These are phyloP conservation scores for Orchesellides sinensis DNA, from an alignment of 2,888 invertebrate genomes.

Conservation along the genomic window DNA sequence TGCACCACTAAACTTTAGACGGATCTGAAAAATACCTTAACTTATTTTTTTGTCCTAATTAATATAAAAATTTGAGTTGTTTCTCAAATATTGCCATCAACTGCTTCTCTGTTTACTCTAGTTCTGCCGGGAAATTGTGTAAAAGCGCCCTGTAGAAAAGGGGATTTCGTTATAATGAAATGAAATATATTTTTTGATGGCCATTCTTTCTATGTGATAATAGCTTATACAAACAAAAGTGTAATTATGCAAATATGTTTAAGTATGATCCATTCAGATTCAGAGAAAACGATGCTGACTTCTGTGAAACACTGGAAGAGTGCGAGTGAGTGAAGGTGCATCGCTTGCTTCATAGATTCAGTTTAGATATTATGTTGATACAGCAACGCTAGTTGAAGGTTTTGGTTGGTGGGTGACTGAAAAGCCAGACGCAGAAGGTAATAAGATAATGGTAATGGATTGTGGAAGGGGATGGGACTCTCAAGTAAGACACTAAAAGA, in stretches of 20 bases:
- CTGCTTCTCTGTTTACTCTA: too few relatives aligned
- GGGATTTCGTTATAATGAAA: too few relatives aligned
- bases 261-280: conserved; percentile 19
- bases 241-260: conserved; percentile 35
- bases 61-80: too few relatives aligned
- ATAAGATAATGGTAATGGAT: conserved; percentile 70
- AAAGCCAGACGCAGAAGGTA: conserved; percentile 55
- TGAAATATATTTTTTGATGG: too few relatives aligned
- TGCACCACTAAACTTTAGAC: too few relatives aligned
- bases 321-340: conserved; percentile 43
- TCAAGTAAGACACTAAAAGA: conserved; percentile 61
- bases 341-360: not conserved
- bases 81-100: too few relatives aligned
- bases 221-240: conserved; percentile 38
- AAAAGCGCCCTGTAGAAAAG: too few relatives aligned
- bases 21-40: too few relatives aligned
- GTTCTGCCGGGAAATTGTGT: too few relatives aligned
- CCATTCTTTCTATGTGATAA: conserved; percentile 31
- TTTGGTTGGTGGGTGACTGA: conserved; percentile 29
- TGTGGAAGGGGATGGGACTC: conserved; percentile 45
- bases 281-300: not conserved
- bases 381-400: conserved; percentile 14
- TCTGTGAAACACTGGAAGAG: conserved; percentile 16
- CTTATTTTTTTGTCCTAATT: too few relatives aligned
- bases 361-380: conserved; percentile 7